Percentiles rank a stretch among this genome's conserved stretches.
phyloP scores from a whole-genome alignment of 2,113 vertebrate genomes.

The Podarcis muralis region DNA sequence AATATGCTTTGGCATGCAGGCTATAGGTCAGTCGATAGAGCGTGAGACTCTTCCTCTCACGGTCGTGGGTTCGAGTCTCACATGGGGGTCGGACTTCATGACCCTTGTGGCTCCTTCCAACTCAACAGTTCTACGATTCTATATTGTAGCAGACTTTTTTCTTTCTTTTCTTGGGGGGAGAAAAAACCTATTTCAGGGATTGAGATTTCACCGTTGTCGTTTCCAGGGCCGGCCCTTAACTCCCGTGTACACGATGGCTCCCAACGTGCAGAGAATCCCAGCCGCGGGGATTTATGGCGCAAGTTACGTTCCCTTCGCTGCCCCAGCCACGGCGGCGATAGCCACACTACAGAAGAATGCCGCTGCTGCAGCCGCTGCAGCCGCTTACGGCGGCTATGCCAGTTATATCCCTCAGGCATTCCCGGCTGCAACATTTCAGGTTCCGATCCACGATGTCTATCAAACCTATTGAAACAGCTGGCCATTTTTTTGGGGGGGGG shows the following conservation, averaged over 20 bases:
- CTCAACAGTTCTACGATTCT: too few species aligned
- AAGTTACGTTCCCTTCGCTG: constrained; percentile 88
- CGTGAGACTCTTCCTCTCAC: too few species aligned
- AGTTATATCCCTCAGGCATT: constrained; percentile 94
- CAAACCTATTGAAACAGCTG: constrained; percentile 86
- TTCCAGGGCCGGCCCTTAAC: constrained; percentile 93
- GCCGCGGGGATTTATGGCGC: constrained; percentile 87
- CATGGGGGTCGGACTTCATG: too few species aligned
- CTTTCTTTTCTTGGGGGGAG: background rate
- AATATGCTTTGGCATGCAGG: background rate
- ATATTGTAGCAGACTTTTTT: background rate
- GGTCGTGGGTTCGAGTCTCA: too few species aligned
- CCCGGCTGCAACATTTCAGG: constrained; percentile 87
- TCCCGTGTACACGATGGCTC: constrained; percentile 93
- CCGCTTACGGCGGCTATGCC: constrained; percentile 84
- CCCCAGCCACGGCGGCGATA: constrained; percentile 85
- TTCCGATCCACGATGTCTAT: constrained; percentile 94
- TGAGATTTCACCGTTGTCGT: background rate
- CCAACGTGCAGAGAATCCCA: constrained; percentile 90
- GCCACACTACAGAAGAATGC: constrained; percentile 95
- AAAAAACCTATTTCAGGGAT: background rate
- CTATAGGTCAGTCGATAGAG: too few species aligned
- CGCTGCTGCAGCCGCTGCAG: constrained; percentile 76
- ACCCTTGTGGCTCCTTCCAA: too few species aligned
- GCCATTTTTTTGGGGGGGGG: background rate